Percentiles rank a stretch among this genome's conserved stretches.
These are phyloP conservation scores for Urocynchramus pylzowi DNA, from an alignment of 2,113 vertebrate genomes.

Conservation along the genomic window DNA sequence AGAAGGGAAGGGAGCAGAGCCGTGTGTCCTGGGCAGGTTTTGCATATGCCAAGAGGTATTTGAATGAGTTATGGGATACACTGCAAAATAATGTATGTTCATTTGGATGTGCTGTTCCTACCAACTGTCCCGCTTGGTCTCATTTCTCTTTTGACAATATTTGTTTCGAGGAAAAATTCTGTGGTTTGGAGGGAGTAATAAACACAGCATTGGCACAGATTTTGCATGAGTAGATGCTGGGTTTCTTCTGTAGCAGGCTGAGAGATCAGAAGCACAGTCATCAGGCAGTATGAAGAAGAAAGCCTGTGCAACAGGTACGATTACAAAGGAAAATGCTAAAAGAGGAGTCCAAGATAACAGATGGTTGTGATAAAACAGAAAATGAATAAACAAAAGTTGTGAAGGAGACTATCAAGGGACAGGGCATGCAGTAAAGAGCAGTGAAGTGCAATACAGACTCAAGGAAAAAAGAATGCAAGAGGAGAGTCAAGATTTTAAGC, in stretches of 20 bases:
- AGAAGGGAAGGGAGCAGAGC: neutral
- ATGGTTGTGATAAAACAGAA: neutral
- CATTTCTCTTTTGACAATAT: neutral
- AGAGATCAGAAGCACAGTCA: neutral
- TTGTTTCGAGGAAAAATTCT: neutral
- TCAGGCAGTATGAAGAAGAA: neutral
- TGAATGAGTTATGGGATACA: accelerated
- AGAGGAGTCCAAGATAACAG: neutral
- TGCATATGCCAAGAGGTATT: neutral
- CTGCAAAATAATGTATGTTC: neutral
- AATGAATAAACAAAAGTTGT: neutral
- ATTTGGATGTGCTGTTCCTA: neutral
- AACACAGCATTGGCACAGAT: neutral
- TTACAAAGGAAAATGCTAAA: neutral
- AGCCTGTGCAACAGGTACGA: neutral
- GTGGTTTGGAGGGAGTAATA: neutral
- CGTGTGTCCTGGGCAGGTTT: neutral
- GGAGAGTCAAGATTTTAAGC: neutral
- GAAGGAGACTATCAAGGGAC: neutral
- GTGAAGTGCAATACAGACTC: neutral
- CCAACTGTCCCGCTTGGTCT: neutral
- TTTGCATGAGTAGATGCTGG: neutral
- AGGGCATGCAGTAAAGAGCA: neutral
- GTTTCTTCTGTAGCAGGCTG: neutral
- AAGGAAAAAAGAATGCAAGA: neutral